Evolutionary conservation across 1,140 invertebrate genomes (phyloP), one percentile per base, ranked within the genome.

Genomic region (Paraescarpia echinospica): DNA sequence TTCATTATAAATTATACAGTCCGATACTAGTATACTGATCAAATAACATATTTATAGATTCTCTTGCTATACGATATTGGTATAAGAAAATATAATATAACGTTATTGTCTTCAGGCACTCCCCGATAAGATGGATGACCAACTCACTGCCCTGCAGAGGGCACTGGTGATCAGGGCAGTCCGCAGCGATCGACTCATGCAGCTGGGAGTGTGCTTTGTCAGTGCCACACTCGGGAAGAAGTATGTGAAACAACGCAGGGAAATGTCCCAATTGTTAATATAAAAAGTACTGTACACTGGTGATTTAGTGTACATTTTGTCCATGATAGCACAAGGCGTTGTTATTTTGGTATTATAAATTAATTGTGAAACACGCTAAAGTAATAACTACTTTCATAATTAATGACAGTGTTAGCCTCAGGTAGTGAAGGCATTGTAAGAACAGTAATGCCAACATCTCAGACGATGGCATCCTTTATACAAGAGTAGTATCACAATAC

Each of bases 51-150:
- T 41, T n/a, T n/a, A n/a, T 51, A 51, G 48, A 9, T 51, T 51
- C 48, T 18, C 18, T 51, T 51, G 48, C 18, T 77, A 18, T 77
- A 77, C 4, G 0, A 27, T 77, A 77, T 77, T 31, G 59, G 59
- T 18, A 77, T 77, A 31, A 77, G 94, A 51, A 51, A 51, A 9
- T 51, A 22, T 27, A 18, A 18, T 77, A 12, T 41, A 41, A 41
- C 12, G 41, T 4, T 41, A 31, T 77, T 31, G 27, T 77, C 59
- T 93, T 33, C 93, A 94, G 34, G 93, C 95, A 5, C 92, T 96
- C 12, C 96, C 96, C 27, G 95, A 96, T 92, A 96, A 96, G 93
- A 95, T 95, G 94, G 95, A 96, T 92, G 94, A 93, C 89, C 94
- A 95, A 14, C 94, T 94, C 51, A 95, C 94, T 89, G 95, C 95